Percentiles rank a stretch among this genome's conserved stretches.
Conservation (phyloP, 2,888 invertebrate genomes). For the Cryptus viduatorius region DNA sequence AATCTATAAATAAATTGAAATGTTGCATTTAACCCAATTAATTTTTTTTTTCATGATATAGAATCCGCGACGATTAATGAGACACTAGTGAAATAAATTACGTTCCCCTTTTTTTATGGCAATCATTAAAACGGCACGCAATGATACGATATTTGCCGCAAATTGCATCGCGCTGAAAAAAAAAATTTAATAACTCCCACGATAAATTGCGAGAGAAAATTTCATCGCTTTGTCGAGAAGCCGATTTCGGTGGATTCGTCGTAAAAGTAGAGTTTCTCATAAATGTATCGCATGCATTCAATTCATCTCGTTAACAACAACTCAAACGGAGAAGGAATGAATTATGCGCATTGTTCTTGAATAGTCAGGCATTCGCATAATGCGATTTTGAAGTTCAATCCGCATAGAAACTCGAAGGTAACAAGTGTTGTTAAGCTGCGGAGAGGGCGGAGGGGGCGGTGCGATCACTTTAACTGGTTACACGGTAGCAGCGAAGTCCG, state of each 20-base stretch:
- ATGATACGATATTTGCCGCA: no score
- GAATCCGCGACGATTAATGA: no score
- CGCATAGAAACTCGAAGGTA: slow-evolving; percentile 2
- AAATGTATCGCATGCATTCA: background rate
- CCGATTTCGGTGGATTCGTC: background rate
- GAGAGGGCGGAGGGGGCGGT: background rate
- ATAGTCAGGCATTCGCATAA: background rate
- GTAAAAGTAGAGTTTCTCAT: background rate
- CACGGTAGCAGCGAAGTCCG: background rate
- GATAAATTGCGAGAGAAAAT: background rate
- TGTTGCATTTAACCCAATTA: no score
- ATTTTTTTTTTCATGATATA: no score
- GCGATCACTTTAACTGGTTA: background rate
- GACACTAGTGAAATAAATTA: no score
- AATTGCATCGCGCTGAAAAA: no score
- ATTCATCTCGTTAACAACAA: background rate
- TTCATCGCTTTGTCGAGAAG: background rate
- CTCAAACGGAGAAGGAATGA: slow-evolving; percentile 16
- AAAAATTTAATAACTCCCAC: no score
- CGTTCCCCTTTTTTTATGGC: no score
- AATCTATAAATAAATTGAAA: no score
- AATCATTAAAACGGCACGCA: no score
- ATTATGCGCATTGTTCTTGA: slow-evolving; percentile 11
- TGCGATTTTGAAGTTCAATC: slow-evolving; percentile 18
- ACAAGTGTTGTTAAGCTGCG: background rate